phyloP scores from a whole-genome alignment of 2,113 vertebrate species.

The Gasterosteus aculeatus region DNA sequence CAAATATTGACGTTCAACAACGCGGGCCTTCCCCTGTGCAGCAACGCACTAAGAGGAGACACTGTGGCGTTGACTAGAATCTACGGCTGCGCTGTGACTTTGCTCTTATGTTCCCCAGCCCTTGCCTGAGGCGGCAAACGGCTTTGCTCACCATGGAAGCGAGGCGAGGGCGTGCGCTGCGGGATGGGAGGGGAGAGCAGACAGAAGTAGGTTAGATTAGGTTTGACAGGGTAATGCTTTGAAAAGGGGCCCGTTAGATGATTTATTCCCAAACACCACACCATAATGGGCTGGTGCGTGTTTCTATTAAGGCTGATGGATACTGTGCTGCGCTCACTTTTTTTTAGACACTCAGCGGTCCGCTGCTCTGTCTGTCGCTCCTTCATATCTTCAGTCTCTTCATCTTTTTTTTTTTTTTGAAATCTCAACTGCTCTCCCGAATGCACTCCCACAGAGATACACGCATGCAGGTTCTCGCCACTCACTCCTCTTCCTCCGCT shows the following conservation, averaged over 20 bases:
- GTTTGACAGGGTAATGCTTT: slow-evolving; percentile 79
- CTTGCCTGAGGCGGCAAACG: slow-evolving; percentile 79
- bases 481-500: slow-evolving; percentile 23
- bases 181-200: slow-evolving; percentile 51
- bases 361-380: slow-evolving; percentile 38
- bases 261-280: slow-evolving; percentile 77
- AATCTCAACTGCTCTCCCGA: slow-evolving; percentile 35
- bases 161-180: slow-evolving; percentile 33
- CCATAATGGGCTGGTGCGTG: slow-evolving; percentile 67
- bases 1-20: slow-evolving; percentile 38
- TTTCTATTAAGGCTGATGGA: slow-evolving; percentile 73
- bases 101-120: slow-evolving; percentile 79
- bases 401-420: slow-evolving; percentile 30
- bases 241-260: slow-evolving; percentile 74
- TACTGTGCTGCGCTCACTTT: slow-evolving; percentile 57
- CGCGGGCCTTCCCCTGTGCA: slow-evolving; percentile 24
- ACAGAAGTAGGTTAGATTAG: slow-evolving; percentile 76
- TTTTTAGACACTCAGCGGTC: slow-evolving; percentile 59
- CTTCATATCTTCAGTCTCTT: slow-evolving; percentile 50
- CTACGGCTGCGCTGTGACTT: slow-evolving; percentile 72
- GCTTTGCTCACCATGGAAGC: slow-evolving; percentile 73
- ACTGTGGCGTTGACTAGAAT: slow-evolving; percentile 60
- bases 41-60: slow-evolving; percentile 51
- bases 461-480: slow-evolving; percentile 38
- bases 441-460: slow-evolving; percentile 60